A percentile compares a stretch with the other conserved stretches of the same genome.
Evolutionary conservation across 2,888 invertebrate species (phyloP).

Genomic region (Periphyllus acericola): DNA sequence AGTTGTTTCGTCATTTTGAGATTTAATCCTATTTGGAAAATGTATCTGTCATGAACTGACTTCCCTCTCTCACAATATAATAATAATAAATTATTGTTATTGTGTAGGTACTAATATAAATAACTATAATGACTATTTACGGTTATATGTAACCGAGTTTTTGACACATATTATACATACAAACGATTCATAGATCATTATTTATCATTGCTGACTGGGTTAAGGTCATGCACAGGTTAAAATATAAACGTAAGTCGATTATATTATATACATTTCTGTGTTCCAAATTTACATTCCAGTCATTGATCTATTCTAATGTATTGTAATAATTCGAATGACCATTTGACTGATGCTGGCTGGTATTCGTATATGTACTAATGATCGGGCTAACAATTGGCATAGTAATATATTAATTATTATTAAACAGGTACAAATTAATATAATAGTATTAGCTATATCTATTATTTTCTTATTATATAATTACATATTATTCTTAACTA

Average conservation of each 20-base stretch:
- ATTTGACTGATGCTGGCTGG: not conserved
- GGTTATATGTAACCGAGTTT: conserved; percentile 14
- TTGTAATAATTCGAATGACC: not conserved
- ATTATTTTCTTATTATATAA: too few relatives aligned
- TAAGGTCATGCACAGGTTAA: conserved; percentile 40
- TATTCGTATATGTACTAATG: not conserved
- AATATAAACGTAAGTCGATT: conserved; percentile 27
- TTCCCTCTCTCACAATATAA: not conserved
- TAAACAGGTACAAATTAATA: not conserved
- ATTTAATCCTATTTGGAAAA: not conserved
- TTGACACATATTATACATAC: not conserved
- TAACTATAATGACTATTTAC: conserved; percentile 21
- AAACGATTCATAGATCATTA: conserved; percentile 21
- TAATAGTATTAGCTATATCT: too few relatives aligned
- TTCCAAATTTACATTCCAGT: not conserved
- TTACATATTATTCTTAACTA: too few relatives aligned
- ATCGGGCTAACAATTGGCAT: not conserved
- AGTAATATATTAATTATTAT: not conserved
- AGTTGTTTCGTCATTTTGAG: not conserved
- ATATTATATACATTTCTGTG: not conserved
- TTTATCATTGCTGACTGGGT: conserved; percentile 48
- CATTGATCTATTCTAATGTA: not conserved
- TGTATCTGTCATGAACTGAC: not conserved
- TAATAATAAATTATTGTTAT: conserved; percentile 6
- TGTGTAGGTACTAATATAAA: conserved; percentile 13